Percentiles rank a stretch among this genome's conserved stretches.
phyloP scores from a whole-genome alignment of 2,797 vertebrate genomes.

The Poliocrania exsul region DNA sequence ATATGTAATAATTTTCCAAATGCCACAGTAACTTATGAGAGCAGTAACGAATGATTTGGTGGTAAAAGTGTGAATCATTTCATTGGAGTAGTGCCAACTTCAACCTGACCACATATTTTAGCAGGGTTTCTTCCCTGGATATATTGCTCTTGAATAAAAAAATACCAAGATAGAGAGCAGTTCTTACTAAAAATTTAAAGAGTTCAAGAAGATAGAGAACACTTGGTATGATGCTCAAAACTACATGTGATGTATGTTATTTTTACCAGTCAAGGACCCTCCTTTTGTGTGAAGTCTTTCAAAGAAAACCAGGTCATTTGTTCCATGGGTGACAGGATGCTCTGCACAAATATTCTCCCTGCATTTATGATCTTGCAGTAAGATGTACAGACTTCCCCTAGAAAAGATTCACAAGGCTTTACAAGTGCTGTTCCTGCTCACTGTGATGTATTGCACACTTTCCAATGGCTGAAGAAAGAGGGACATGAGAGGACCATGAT shows the following conservation, averaged over 20 bases:
- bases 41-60: background rate
- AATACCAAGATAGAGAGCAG: background rate
- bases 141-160: background rate
- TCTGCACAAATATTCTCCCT: background rate
- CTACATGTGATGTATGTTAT: background rate
- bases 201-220: background rate
- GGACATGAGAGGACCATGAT: background rate
- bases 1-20: background rate
- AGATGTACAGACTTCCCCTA: background rate
- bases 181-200: background rate
- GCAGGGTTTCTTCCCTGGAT: background rate
- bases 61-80: background rate
- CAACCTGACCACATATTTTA: background rate
- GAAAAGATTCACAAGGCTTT: background rate
- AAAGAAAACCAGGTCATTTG: slow-evolving; percentile 9
- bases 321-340: background rate
- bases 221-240: background rate
- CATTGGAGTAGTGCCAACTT: background rate
- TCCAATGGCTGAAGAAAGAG: background rate
- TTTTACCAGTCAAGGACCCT: background rate
- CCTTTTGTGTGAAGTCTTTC: background rate
- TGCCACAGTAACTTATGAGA: background rate
- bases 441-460: background rate
- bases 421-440: background rate
- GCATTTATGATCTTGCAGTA: background rate